Conservation (phyloP, 2,113 vertebrate genomes). For the Tachysurus fulvidraco region DNA sequence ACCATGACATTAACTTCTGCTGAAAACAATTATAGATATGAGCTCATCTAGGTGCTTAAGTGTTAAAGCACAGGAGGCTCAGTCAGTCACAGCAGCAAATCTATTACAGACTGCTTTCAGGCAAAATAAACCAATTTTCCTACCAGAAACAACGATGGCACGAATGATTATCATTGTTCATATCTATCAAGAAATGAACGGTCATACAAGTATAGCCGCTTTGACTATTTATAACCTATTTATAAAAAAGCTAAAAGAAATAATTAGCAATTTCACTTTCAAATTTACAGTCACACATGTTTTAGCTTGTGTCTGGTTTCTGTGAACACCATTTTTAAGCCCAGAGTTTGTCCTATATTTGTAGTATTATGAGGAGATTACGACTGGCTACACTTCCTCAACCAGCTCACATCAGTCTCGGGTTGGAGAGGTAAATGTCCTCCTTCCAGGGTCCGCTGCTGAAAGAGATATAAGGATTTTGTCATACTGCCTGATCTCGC, state of each 20-base stretch:
- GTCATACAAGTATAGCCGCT: neutral
- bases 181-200: neutral
- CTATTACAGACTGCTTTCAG: conserved; percentile 47
- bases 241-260: neutral
- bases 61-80: conserved; percentile 49
- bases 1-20: conserved; percentile 48
- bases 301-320: conserved; percentile 60
- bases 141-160: neutral
- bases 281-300: conserved; percentile 60
- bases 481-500: conserved; percentile 48
- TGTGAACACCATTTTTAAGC: conserved; percentile 62
- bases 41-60: conserved; percentile 56
- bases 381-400: conserved; percentile 65
- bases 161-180: neutral
- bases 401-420: conserved; percentile 43
- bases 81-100: conserved; percentile 37
- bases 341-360: conserved; percentile 68
- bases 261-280: conserved; percentile 51
- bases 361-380: conserved; percentile 84
- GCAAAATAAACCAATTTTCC: conserved; percentile 21
- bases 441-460: conserved; percentile 38
- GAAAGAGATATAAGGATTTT: conserved; percentile 27
- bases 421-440: conserved; percentile 80
- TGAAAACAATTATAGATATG: conserved; percentile 63
- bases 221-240: neutral